Base-by-base conservation (phyloP, 2,888 invertebrate genomes). In the Drosophila formosana region DNA sequence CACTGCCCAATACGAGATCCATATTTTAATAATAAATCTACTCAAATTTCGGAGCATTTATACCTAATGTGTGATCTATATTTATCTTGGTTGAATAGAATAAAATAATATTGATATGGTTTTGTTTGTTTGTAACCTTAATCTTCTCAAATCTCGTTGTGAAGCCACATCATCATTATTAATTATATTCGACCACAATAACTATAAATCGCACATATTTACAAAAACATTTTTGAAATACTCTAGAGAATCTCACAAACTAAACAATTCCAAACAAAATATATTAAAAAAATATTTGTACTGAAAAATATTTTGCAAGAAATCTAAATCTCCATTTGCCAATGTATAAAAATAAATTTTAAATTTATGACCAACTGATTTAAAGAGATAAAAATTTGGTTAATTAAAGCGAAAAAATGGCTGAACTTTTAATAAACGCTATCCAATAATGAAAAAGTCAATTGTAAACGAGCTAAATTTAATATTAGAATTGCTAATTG, bases 381-480 rank as follows among this genome's bases (percentile, higher is more conserved):
- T 72, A 47, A 73, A 82, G 46, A 56, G 30, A 45, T 30, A 60
- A 6, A 18, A 43, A 58, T 30, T 18, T 26, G 25, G 41, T 52
- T 50, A 37, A 66, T 50, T 49, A 39, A 67, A 39, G 26, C n/a
- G 13, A n/a, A 3, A 56, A 52, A 56, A 55, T 56, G 51, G 43
- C 57, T 55, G 25, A 65, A 43, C 13, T 57, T 25, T 34, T 6
- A 32, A 13, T 30, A 61, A 51, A 72, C 25, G 34, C 30, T 55
- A 64, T 34, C 49, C 51, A 53, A 46, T 47, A 72, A 56, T 39
- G 52, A 18, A 63, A 63, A 13, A 66, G 83, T 86, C 83, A 86
- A 88, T 88, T 83, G 72, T 63, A 66, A 67, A 45, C n/a, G 60
- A 82, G 82, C 72, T 75, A 74, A 82, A 76, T 58, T 49, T 9